Conservation (phyloP, 2,113 vertebrate species). For the Notothenia rossii region DNA sequence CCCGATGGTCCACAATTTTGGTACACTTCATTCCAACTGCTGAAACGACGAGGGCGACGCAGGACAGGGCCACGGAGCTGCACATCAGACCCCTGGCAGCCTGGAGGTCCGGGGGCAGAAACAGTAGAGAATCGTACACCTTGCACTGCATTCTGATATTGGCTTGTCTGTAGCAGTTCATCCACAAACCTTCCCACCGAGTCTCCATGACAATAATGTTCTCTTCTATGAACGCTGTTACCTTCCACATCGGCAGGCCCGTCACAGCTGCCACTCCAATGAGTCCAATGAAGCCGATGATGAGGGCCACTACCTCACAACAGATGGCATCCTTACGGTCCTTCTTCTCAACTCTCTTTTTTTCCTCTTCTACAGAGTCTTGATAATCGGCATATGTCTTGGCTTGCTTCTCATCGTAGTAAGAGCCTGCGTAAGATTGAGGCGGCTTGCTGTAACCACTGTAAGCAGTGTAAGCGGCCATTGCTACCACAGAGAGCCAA, state of each 20-base stretch:
- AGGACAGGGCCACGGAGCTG: conserved; percentile 76
- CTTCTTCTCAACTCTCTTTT: conserved; percentile 76
- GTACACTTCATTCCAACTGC: conserved; percentile 87
- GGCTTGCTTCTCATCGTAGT: conserved; percentile 70
- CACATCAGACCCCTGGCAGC: conserved; percentile 91
- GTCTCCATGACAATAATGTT: conserved; percentile 88
- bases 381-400: conserved; percentile 49
- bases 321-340: conserved; percentile 63
- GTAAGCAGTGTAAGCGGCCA: conserved; percentile 79
- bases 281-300: conserved; percentile 88
- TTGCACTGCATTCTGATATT: conserved; percentile 91
- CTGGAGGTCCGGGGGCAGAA: conserved; percentile 87
- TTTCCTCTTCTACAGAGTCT: conserved; percentile 74
- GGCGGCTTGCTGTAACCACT: conserved; percentile 75
- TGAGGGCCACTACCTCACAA: conserved; percentile 87
- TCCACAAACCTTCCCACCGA: conserved; percentile 96
- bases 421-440: conserved; percentile 58
- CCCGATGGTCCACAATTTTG: conserved; percentile 75
- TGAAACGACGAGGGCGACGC: conserved; percentile 83
- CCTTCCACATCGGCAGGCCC: conserved; percentile 94
- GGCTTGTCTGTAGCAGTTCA: conserved; percentile 91
- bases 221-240: conserved; percentile 89
- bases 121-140: conserved; percentile 89
- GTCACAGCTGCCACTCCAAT: conserved; percentile 89
- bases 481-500: conserved; percentile 30